These are phyloP conservation scores for Turritopsis dohrnii DNA, from an alignment of 30 jellyfish, hydroid and myxozoan species.

Conservation along the genomic window DNA sequence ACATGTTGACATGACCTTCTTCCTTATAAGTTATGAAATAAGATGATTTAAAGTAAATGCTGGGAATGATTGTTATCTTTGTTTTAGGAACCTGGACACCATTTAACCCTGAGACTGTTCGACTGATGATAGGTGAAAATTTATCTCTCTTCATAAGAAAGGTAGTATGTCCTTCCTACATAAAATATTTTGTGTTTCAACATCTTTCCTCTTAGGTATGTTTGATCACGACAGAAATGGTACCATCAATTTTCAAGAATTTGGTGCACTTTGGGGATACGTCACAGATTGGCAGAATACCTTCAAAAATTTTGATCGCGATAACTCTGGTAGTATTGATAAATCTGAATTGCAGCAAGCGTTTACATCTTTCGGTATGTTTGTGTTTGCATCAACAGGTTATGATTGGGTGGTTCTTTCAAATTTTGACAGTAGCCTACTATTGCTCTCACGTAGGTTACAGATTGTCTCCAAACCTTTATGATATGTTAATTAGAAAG, in stretches of 20 bases:
- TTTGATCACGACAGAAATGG: constrained; percentile 83
- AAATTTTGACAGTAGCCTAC: no score
- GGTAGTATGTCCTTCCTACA: background rate
- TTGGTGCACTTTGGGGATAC: constrained; percentile 90
- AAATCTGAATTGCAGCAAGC: constrained; percentile 77
- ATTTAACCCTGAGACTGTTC: constrained; percentile 77
- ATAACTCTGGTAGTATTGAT: constrained; percentile 84
- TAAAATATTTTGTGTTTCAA: background rate
- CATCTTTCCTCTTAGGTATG: constrained; percentile 46
- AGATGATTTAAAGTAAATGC: background rate
- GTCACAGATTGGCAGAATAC: constrained; percentile 97
- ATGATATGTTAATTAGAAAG: constrained; percentile 57
- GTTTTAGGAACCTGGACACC: constrained; percentile 81
- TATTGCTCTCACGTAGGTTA: no score
- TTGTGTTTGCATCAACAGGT: no score
- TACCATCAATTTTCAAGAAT: constrained; percentile 75
- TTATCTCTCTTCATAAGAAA: background rate
- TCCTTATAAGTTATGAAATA: background rate
- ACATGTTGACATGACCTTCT: no score
- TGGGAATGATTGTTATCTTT: background rate
- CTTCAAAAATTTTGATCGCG: constrained; percentile 85
- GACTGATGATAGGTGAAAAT: constrained; percentile 67
- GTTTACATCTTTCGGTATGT: constrained; percentile 76
- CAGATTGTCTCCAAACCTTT: constrained; percentile 75
- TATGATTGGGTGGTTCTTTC: no score